Percentiles rank a stretch among this genome's conserved stretches.
Conservation (phyloP, 2,113 vertebrate genomes). For the Typhlomys cinereus region DNA sequence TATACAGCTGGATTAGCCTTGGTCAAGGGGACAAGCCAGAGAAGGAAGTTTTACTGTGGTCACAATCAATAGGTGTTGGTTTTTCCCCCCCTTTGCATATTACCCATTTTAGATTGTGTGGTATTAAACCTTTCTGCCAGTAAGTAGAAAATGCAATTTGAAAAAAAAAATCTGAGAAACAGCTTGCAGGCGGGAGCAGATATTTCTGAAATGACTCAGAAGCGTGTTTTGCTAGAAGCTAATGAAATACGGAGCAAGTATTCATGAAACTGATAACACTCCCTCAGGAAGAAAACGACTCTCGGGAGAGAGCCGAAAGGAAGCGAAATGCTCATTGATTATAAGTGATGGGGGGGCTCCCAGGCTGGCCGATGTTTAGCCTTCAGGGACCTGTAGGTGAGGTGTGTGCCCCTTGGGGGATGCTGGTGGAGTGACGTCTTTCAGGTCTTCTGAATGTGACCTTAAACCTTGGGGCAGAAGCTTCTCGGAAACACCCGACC, state of each 20-base stretch:
- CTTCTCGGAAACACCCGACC: slow-evolving; percentile 53
- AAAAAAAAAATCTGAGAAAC: slow-evolving; percentile 79
- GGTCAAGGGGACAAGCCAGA: rapidly evolving
- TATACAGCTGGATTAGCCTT: not conserved
- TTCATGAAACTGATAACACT: slow-evolving; percentile 66
- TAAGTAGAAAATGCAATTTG: slow-evolving; percentile 79
- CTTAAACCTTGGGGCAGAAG: not conserved
- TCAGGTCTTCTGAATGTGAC: slow-evolving; percentile 23
- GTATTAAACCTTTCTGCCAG: slow-evolving; percentile 72
- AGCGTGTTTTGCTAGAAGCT: slow-evolving; percentile 79
- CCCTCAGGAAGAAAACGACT: slow-evolving; percentile 68
- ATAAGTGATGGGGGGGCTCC: not conserved
- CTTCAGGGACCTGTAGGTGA: not conserved
- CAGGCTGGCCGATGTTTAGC: not conserved
- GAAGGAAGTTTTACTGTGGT: rapidly evolving
- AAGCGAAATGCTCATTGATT: slow-evolving; percentile 57
- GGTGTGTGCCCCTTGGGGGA: not conserved
- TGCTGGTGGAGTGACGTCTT: not conserved
- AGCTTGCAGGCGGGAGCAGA: slow-evolving; percentile 72
- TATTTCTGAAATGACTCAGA: slow-evolving; percentile 83
- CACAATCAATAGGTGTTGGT: not conserved
- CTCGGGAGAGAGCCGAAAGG: slow-evolving; percentile 37
- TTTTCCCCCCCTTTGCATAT: slow-evolving; percentile 61
- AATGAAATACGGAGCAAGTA: slow-evolving; percentile 64
- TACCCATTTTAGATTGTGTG: slow-evolving; percentile 68